Evolutionary conservation across 2,113 vertebrate genomes (phyloP), one percentile per base, ranked within the genome.

Genomic region (Columba janthina): DNA sequence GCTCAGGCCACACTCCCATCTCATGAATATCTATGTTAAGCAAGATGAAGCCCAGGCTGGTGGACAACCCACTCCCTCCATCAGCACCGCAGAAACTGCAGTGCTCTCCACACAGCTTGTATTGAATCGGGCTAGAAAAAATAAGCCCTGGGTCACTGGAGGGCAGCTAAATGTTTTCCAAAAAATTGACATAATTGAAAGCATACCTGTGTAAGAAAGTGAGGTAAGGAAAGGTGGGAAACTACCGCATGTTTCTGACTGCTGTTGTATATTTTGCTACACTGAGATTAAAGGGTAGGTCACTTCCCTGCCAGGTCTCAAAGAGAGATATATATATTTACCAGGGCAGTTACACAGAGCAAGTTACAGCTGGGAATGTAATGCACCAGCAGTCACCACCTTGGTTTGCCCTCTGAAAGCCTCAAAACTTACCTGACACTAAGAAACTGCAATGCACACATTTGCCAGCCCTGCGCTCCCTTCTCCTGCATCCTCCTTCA

Each of bases 291-390:
- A 93, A 92, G 94, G 90, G 86, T 61, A 94, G 53, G 83, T 92
- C 72, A 81, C 65, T 80, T 71, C 36, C 38, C 64, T 67, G 72
- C 34, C 51, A 90, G 79, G 53, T 61, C 76, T 77, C 38, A 10
- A 57, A 70, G 29, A 81, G 51, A 60, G 56, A n/a, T 72, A 20
- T 20, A 48, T 12, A 83, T 74, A 56, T 89, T 88, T 72, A 88
- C 77, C 29, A 42, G 78, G 61, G 64, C 70, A 71, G 36, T 65
- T 91, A 80, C 56, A 58, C 22, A 62, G 71, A 79, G 75, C 46
- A 46, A 78, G 86, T 28, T 92, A 67, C 95, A 97, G 96, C 93
- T 92, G 94, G 95, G 83, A 94, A 94, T 71, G 96, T 56, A 84
- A 94, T 0, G 86, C 95, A 20, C 94, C 87, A 75, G 48, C 73